Conservation (phyloP, 1,140 invertebrate species). For the Chelonus insularis region DNA sequence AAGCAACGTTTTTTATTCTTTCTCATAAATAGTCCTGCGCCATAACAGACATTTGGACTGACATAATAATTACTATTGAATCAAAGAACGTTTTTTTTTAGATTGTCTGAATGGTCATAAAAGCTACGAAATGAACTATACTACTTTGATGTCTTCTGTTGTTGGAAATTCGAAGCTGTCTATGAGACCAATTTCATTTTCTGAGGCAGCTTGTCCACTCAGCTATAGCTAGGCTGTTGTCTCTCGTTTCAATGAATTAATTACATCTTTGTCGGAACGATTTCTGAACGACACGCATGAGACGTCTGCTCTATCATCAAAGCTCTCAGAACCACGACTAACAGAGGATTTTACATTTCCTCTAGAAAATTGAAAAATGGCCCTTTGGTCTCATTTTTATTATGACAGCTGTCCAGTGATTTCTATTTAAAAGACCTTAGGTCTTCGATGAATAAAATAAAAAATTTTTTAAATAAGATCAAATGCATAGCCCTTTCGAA, state of each 20-base stretch:
- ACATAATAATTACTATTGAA: constrained; percentile 49
- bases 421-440: constrained; percentile 4
- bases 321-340: constrained; percentile 16
- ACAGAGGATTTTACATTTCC: constrained; percentile 40
- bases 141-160: constrained; percentile 10
- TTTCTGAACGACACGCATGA: constrained; percentile 15
- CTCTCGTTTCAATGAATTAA: constrained; percentile 13
- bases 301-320: background rate
- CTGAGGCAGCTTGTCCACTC: constrained; percentile 22
- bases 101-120: too few relatives aligned
- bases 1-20: constrained; percentile 12
- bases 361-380: constrained; percentile 39
- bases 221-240: background rate
- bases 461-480: too few relatives aligned
- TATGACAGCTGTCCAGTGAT: constrained; percentile 20
- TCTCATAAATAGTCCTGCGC: too few relatives aligned
- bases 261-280: constrained; percentile 26
- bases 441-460: too few relatives aligned
- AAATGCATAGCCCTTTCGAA: too few relatives aligned
- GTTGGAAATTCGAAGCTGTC: background rate
- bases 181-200: constrained; percentile 35
- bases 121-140: constrained; percentile 19
- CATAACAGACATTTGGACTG: constrained; percentile 27
- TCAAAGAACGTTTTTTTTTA: constrained; percentile 36
- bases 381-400: constrained; percentile 22